Conservation (phyloP, 2,888 invertebrate species). For the Drosophila mettleri region DNA sequence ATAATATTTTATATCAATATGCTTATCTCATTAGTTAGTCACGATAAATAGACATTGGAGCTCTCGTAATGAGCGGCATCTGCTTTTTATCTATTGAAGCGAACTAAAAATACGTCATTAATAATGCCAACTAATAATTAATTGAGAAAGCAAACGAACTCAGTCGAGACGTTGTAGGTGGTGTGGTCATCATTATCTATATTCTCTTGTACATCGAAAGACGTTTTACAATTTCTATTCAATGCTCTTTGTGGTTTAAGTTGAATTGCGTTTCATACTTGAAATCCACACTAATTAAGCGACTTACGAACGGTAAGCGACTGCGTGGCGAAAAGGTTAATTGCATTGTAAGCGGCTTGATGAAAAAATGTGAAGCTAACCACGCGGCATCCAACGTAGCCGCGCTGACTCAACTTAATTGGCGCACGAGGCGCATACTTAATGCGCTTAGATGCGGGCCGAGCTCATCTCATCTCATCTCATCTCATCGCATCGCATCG, state of each 20-base stretch:
- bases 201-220: neutral
- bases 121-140: neutral
- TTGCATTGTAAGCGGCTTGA: constrained; percentile 70
- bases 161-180: neutral
- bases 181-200: neutral
- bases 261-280: constrained; percentile 13
- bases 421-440: constrained; percentile 77
- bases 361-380: constrained; percentile 53
- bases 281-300: constrained; percentile 49
- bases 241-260: neutral
- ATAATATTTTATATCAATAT: too few species aligned
- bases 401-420: constrained; percentile 73
- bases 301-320: constrained; percentile 58
- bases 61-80: neutral
- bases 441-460: constrained; percentile 71
- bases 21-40: neutral
- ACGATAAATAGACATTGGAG: neutral
- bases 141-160: neutral
- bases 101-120: neutral
- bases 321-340: constrained; percentile 65
- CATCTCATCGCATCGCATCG: constrained; percentile 16
- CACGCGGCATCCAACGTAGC: constrained; percentile 28
- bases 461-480: constrained; percentile 30
- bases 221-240: constrained; percentile 18
- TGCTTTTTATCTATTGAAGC: neutral